phyloP scores from a whole-genome alignment of 2,797 vertebrate species.

The Mus caroli region DNA sequence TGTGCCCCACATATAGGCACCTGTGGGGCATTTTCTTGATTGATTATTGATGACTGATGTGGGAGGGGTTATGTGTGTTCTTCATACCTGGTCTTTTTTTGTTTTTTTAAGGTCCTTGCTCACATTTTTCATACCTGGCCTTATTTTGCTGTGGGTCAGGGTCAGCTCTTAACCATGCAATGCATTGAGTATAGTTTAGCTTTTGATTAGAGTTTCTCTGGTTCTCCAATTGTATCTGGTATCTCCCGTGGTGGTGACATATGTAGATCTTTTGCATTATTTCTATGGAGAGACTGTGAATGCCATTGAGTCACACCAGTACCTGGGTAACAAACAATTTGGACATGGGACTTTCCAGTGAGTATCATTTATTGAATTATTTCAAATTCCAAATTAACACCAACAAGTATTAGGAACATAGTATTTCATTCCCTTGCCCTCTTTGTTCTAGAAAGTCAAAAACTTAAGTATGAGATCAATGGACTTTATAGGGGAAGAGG shows the following conservation, averaged over 20 bases:
- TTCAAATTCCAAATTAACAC: constrained; percentile 39
- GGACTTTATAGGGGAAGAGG: constrained; percentile 50
- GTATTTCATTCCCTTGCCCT: constrained; percentile 45
- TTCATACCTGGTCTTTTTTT: too few species aligned
- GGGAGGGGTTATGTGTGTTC: not conserved
- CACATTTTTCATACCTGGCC: too few species aligned
- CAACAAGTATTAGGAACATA: constrained; percentile 18
- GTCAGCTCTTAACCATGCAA: not conserved
- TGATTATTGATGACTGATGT: not conserved
- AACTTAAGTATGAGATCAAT: constrained; percentile 26
- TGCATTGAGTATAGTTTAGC: rapidly evolving
- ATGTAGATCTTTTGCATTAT: not conserved
- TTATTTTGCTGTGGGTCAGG: not conserved
- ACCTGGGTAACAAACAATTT: constrained; percentile 30
- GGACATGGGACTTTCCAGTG: constrained; percentile 9
- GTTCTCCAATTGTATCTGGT: not conserved
- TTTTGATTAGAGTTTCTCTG: not conserved
- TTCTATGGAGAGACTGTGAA: not conserved
- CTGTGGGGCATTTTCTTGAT: not conserved
- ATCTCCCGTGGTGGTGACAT: not conserved
- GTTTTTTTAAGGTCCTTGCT: too few species aligned
- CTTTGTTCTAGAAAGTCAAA: constrained; percentile 21
- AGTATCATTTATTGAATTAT: constrained; percentile 44
- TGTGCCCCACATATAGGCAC: too few species aligned
- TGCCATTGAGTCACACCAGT: not conserved